Evolutionary conservation across 2,113 vertebrate genomes (phyloP), one percentile per base, ranked within the genome.

Genomic region (Nannospalax galili): DNA sequence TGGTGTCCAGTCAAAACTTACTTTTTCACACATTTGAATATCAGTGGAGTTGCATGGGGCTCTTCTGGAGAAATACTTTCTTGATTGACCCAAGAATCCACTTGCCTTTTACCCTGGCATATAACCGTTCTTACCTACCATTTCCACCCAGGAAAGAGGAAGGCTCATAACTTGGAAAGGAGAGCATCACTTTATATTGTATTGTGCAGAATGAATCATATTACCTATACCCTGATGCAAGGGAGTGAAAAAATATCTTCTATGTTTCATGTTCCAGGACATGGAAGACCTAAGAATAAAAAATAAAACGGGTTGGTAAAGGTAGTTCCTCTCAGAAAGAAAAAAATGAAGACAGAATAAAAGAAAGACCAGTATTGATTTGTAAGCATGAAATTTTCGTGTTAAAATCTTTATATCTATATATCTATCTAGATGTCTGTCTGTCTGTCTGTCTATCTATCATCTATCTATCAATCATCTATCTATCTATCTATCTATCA

Each of bases 81-180:
- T 58, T 28, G 20, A 35, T 9, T 42, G 35, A 70, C 22, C 65
- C 30, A 52, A 52, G 37, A 80, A 35, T 26, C 4, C 22, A 30
- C 20, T 73, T 35, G 52, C 9, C 22, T 42, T 80, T 14, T 0
- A 65, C 12, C 1, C 0, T 42, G 16, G 10, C 1, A 56, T 12
- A 69, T 7, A 58, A 12, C 35, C 1, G 32, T 42, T 32, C 9
- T 92, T 28, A 60, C n/a, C 7, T 17, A 6, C 52, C 26, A 16
- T 52, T 52, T 52, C 48, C 48, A 52, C 6, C 9, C 32, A 62
- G 17, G 12, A 69, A 79, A 60, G n/a, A 37, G 26, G 30, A 10
- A 73, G 10, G 4, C 3, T 93, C n/a, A 42, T 2, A 72, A 0
- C 5, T 73, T 3, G 10, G 28, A 62, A 72, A 65, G 14, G 32